Percentiles rank a stretch among this genome's conserved stretches.
Evolutionary conservation across 2,888 invertebrate species (phyloP).

Genomic region (Poecilus cupreus): DNA sequence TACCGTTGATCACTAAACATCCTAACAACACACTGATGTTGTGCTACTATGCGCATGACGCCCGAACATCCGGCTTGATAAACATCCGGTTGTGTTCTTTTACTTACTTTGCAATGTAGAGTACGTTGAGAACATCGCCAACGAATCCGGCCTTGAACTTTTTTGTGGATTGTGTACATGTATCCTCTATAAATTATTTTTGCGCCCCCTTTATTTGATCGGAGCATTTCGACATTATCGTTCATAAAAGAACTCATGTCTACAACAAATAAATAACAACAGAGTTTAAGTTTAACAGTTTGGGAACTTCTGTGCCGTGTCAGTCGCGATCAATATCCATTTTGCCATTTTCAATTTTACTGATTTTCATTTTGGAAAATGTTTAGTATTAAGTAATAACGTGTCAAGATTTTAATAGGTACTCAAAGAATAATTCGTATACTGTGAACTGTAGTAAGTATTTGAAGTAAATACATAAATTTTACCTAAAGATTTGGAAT

Average conservation of each 20-base stretch:
- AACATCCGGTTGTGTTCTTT: constrained; percentile 58
- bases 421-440: neutral
- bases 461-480: neutral
- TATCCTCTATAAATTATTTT: constrained; percentile 73
- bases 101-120: constrained; percentile 71
- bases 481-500: constrained; percentile 19
- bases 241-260: neutral
- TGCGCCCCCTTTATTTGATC: constrained; percentile 73
- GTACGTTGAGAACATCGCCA: constrained; percentile 73
- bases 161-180: constrained; percentile 74
- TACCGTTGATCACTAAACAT: neutral
- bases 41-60: constrained; percentile 1
- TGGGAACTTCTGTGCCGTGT: neutral
- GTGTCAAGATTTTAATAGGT: neutral
- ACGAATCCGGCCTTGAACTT: constrained; percentile 71
- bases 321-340: constrained; percentile 20
- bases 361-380: constrained; percentile 22
- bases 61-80: constrained; percentile 41
- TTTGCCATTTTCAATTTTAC: constrained; percentile 31
- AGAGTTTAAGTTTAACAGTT: too few species aligned
- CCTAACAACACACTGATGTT: neutral
- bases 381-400: neutral
- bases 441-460: neutral
- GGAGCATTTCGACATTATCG: constrained; percentile 67
- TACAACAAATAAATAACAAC: constrained; percentile 25